These are phyloP conservation scores for Arizona elegans DNA, from an alignment of 2,113 vertebrate genomes.

Conservation along the genomic window DNA sequence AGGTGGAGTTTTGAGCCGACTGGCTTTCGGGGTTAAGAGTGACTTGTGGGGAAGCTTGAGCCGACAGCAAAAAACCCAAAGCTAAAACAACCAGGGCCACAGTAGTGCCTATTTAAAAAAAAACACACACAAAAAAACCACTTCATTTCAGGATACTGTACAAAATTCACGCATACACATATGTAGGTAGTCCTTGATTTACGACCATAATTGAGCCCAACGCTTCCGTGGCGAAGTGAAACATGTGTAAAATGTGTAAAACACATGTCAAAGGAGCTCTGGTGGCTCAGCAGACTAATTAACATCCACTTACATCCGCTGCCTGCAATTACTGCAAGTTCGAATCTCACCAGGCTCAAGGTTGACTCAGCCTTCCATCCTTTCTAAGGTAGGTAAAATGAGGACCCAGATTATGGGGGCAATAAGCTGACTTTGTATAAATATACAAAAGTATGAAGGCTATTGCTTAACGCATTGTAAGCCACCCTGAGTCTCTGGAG, in stretches of 20 bases:
- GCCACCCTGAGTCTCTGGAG: too few relatives aligned
- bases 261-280: too few relatives aligned
- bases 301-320: too few relatives aligned
- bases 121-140: conserved; percentile 29
- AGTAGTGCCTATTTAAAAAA: conserved; percentile 77
- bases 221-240: background rate
- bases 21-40: conserved; percentile 82
- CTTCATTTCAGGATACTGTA: conserved; percentile 27
- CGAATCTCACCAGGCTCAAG: too few relatives aligned
- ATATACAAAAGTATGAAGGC: too few relatives aligned
- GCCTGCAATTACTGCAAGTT: too few relatives aligned
- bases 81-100: conserved; percentile 87
- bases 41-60: conserved; percentile 87
- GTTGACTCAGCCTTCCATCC: too few relatives aligned
- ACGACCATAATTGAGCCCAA: accelerated
- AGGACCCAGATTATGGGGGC: too few relatives aligned
- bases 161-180: background rate
- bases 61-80: conserved; percentile 88
- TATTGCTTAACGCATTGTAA: too few relatives aligned
- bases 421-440: too few relatives aligned
- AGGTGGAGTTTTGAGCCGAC: conserved; percentile 80
- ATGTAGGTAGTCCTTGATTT: background rate
- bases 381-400: too few relatives aligned
- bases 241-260: background rate
- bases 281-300: too few relatives aligned